phyloP scores from a whole-genome alignment of 2,888 invertebrate genomes.

The Harpalus rubripes region DNA sequence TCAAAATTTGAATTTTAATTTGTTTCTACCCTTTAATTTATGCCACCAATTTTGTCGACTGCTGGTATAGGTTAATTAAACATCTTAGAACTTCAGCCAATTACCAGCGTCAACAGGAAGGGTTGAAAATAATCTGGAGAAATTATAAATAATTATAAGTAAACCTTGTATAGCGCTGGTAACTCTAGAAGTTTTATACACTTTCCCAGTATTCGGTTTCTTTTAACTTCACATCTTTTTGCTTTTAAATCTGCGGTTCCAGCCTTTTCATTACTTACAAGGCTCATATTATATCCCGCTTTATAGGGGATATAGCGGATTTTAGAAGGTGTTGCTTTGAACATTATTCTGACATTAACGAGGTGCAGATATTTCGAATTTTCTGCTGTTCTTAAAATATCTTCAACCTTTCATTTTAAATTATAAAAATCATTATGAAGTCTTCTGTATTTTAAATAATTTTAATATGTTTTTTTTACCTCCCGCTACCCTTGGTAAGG shows the following conservation, averaged over 20 bases:
- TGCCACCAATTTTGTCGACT: constrained; percentile 7
- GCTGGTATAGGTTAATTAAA: constrained; percentile 57
- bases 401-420: background rate
- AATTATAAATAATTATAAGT: constrained; percentile 58
- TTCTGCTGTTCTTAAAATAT: background rate
- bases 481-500: too few relatives aligned
- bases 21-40: background rate
- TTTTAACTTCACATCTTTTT: background rate
- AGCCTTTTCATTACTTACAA: background rate
- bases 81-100: constrained; percentile 52
- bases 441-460: too few relatives aligned
- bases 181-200: background rate
- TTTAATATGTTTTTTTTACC: too few relatives aligned
- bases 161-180: constrained; percentile 34
- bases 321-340: background rate
- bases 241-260: background rate
- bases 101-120: constrained; percentile 50
- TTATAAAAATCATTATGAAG: background rate
- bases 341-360: background rate
- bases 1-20: background rate
- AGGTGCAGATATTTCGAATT: background rate
- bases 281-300: background rate
- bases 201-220: background rate
- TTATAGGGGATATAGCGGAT: background rate
- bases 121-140: constrained; percentile 50